Conservation (phyloP, 2,797 vertebrate genomes). For the Philypnodon macrostomus region DNA sequence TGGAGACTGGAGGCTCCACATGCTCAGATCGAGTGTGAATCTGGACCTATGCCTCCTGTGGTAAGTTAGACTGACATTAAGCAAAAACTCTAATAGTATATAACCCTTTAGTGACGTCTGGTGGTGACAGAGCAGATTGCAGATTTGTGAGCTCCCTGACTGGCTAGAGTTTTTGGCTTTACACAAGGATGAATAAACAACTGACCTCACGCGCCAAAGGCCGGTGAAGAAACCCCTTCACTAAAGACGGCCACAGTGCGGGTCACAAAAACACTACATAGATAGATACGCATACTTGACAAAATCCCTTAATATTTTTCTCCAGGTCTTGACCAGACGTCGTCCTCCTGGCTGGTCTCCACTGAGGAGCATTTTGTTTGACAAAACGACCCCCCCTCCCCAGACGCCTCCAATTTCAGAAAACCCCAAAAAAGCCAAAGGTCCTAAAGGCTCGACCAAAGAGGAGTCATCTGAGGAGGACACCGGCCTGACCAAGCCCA, state of each 20-base stretch:
- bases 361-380: slow-evolving; percentile 42
- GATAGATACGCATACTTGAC: no score
- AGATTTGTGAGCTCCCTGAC: no score
- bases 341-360: slow-evolving; percentile 79
- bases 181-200: no score
- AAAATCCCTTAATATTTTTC: neutral
- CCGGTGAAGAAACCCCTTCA: no score
- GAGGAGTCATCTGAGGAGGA: slow-evolving; percentile 79
- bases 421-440: fast-evolving
- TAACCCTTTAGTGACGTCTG: no score
- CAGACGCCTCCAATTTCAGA: fast-evolving
- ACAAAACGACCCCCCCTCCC: fast-evolving
- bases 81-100: no score
- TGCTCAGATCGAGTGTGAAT: slow-evolving; percentile 48
- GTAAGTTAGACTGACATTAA: slow-evolving; percentile 34
- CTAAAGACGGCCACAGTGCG: no score
- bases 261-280: no score
- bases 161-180: no score
- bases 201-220: no score
- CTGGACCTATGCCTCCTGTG: slow-evolving; percentile 2
- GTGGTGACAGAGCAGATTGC: no score
- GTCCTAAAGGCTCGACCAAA: neutral
- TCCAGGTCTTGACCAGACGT: slow-evolving; percentile 16
- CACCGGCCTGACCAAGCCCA: slow-evolving; percentile 13
- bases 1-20: slow-evolving; percentile 71